A percentile compares a stretch with the other conserved stretches of the same genome.
These are phyloP conservation scores for Hoplodrina ambigua DNA, from an alignment of 2,888 invertebrate species.

Conservation along the genomic window DNA sequence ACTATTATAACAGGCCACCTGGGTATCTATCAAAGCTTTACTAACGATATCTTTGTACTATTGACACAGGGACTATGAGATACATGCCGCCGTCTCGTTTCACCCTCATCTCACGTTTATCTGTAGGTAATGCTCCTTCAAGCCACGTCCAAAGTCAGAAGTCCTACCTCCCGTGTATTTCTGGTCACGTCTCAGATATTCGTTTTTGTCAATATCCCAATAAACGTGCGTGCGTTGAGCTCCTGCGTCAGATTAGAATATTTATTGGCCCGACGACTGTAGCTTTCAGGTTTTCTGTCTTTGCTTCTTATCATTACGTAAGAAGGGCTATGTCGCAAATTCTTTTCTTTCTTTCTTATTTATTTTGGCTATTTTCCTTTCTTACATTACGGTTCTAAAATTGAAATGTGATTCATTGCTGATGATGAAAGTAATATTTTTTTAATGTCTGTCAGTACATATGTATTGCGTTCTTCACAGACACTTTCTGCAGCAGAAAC, in stretches of 20 bases:
- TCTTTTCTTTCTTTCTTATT: too few relatives aligned
- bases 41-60: not conserved
- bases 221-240: conserved; percentile 31
- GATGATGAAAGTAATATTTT: too few relatives aligned
- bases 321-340: too few relatives aligned
- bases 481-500: too few relatives aligned
- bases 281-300: not conserved
- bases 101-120: not conserved
- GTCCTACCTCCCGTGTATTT: conserved; percentile 20
- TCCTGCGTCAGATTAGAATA: conserved; percentile 29
- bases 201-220: conserved; percentile 36
- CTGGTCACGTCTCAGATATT: conserved; percentile 46
- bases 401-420: too few relatives aligned
- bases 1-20: not conserved
- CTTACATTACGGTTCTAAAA: too few relatives aligned
- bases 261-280: conserved; percentile 16
- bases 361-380: too few relatives aligned
- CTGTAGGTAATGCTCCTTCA: not conserved
- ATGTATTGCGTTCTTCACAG: too few relatives aligned
- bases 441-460: too few relatives aligned
- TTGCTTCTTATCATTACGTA: not conserved
- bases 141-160: conserved; percentile 26
- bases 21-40: not conserved
- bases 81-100: not conserved
- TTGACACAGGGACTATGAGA: not conserved